Evolutionary conservation across 2,113 vertebrate species (phyloP).

Genomic region (Amphiprion ocellaris): DNA sequence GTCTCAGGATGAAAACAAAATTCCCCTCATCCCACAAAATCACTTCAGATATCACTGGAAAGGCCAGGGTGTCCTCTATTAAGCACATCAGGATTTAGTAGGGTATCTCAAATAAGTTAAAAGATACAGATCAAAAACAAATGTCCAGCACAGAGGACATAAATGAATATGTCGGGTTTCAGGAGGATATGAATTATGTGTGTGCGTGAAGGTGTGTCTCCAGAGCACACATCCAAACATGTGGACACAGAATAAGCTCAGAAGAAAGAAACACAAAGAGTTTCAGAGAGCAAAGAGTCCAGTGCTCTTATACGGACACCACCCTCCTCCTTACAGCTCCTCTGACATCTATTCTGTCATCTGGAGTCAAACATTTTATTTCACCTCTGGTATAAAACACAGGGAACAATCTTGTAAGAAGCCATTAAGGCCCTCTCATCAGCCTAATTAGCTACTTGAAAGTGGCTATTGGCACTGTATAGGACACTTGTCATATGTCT

Average conservation of each 20-base stretch:
- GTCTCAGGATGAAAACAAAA: too few relatives aligned
- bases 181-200: too few relatives aligned
- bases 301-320: slow-evolving; percentile 17
- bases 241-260: neutral
- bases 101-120: too few relatives aligned
- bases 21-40: too few relatives aligned
- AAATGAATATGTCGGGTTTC: too few relatives aligned
- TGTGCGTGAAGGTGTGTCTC: neutral
- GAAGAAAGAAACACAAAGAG: neutral
- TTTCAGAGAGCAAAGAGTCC: slow-evolving; percentile 1
- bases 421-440: slow-evolving; percentile 68
- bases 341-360: slow-evolving; percentile 44
- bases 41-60: too few relatives aligned
- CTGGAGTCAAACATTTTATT: slow-evolving; percentile 34
- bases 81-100: too few relatives aligned
- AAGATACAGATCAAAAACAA: too few relatives aligned
- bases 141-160: too few relatives aligned
- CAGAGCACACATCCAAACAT: slow-evolving; percentile 4
- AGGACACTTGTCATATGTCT: slow-evolving; percentile 67
- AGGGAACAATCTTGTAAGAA: slow-evolving; percentile 49
- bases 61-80: too few relatives aligned
- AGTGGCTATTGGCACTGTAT: slow-evolving; percentile 59
- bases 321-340: slow-evolving; percentile 29
- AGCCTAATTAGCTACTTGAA: slow-evolving; percentile 70
- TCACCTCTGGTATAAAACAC: slow-evolving; percentile 40